Base-by-base conservation (phyloP, 2,797 vertebrate species). In the Erethizon dorsatum region DNA sequence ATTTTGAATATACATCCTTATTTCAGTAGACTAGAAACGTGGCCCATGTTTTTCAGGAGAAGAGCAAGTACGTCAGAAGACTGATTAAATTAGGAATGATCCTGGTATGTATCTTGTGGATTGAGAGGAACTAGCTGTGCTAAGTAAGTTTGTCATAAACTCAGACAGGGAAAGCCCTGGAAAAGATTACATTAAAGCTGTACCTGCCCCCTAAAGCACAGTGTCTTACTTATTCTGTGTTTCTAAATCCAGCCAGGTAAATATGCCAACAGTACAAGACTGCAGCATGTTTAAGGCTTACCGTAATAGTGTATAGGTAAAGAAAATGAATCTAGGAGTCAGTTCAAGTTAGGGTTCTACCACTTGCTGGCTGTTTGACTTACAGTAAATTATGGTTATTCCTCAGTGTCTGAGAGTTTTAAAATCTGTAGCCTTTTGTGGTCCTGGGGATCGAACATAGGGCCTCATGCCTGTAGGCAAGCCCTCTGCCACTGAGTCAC, bases 241-340 rank as follows among this genome's bases (percentile, higher is more conserved):
- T 95, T 84, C 37, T 88, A 73, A 89, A 50, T n/a, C 90, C 18
- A 59, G 31, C 54, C 67, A 96, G 79, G 12, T 87, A 87, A 78
- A 61, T 73, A 89, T 24, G n/a, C 37, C 63, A 59, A 37, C 50
- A 67, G 14, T 75, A 78, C 31, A 56, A 69, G 50, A 73, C 1
- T 57, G 24, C 9, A 52, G 14, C 73, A 33, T 56, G 52, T 86
- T 61, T 84, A 82, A 73, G 33, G 26, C 59, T 83, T n/a, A 86
- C 54, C 63, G 1, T 88, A 69, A 33, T 31, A 57, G 12, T 31
- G 11, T 83, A 50, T 11, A 79, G 33, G 20, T 41, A 79, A 95
- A 83, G 63, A 80, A 45, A 26, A 56, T 65, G n/a, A 73, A 54
- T 37, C 12, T 28, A 69, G 33, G 52, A 91, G 67, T 95, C 61